Conservation (phyloP, 2,888 invertebrate species). For the Tipula unca region DNA sequence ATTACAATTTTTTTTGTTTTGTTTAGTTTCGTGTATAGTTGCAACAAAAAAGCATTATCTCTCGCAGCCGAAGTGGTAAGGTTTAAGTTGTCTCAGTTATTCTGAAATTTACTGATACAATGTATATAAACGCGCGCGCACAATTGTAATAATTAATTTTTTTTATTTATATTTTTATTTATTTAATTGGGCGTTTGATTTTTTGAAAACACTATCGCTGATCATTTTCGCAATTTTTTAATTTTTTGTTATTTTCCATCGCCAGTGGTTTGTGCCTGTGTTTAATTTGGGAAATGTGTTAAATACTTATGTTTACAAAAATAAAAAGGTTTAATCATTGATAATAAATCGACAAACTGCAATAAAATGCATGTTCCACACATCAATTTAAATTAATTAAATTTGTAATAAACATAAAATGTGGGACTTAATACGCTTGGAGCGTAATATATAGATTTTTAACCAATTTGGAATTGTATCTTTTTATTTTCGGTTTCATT, state of each 20-base stretch:
- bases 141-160: background rate
- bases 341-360: background rate
- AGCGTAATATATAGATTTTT: background rate
- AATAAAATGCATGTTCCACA: background rate
- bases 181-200: background rate
- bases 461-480: too few relatives aligned
- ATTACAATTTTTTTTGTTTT: background rate
- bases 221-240: too few relatives aligned
- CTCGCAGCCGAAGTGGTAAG: background rate
- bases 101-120: background rate
- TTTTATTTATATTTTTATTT: background rate
- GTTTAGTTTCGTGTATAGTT: too few relatives aligned
- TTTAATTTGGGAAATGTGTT: background rate
- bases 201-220: background rate
- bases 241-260: background rate
- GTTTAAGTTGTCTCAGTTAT: background rate
- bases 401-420: background rate
- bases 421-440: background rate
- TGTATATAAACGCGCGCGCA: background rate
- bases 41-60: background rate
- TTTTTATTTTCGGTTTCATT: too few relatives aligned
- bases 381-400: background rate
- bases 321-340: background rate
- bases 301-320: background rate
- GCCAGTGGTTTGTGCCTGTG: background rate